These are phyloP conservation scores for Zaprionus davidi DNA, from an alignment of 1,140 invertebrate species.

Conservation along the genomic window DNA sequence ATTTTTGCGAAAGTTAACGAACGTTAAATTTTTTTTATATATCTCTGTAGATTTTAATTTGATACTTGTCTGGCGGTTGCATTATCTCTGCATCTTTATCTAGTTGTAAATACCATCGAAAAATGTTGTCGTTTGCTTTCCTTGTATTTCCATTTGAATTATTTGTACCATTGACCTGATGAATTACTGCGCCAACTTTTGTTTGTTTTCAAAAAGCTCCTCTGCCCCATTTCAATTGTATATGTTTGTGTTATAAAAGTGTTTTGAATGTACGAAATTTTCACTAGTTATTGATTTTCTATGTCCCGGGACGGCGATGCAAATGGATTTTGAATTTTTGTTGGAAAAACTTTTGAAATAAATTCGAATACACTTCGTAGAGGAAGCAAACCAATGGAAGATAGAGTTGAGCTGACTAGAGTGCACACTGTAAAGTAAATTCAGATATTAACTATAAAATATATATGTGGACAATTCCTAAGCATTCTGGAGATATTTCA, in stretches of 20 bases:
- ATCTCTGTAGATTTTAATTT: slow-evolving; percentile 28
- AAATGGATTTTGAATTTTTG: slow-evolving; percentile 40
- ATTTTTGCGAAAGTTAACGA: slow-evolving; percentile 19
- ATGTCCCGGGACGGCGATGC: slow-evolving; percentile 43
- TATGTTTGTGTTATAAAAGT: slow-evolving; percentile 45
- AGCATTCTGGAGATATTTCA: slow-evolving; percentile 11
- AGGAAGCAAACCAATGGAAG: slow-evolving; percentile 34
- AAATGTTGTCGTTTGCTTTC: slow-evolving; percentile 48
- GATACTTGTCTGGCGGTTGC: slow-evolving; percentile 17
- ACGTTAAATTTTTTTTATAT: slow-evolving; percentile 11
- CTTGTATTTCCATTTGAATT: slow-evolving; percentile 50
- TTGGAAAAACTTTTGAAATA: slow-evolving; percentile 5
- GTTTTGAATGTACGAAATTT: slow-evolving; percentile 7
- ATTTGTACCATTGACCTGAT: slow-evolving; percentile 73
- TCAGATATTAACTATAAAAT: neutral
- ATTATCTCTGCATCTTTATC: slow-evolving; percentile 11
- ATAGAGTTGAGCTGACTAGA: slow-evolving; percentile 23
- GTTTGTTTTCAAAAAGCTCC: slow-evolving; percentile 29
- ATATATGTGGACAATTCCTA: slow-evolving; percentile 8
- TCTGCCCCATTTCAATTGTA: slow-evolving; percentile 6
- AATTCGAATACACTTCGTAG: slow-evolving; percentile 2
- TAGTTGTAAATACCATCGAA: slow-evolving; percentile 70
- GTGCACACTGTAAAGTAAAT: slow-evolving; percentile 14
- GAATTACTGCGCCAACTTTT: slow-evolving; percentile 33
- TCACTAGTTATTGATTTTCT: neutral